A percentile compares a stretch with the other conserved stretches of the same genome.
These are phyloP conservation scores for Cotesia typhae DNA, from an alignment of 1,140 invertebrate genomes.

Conservation along the genomic window DNA sequence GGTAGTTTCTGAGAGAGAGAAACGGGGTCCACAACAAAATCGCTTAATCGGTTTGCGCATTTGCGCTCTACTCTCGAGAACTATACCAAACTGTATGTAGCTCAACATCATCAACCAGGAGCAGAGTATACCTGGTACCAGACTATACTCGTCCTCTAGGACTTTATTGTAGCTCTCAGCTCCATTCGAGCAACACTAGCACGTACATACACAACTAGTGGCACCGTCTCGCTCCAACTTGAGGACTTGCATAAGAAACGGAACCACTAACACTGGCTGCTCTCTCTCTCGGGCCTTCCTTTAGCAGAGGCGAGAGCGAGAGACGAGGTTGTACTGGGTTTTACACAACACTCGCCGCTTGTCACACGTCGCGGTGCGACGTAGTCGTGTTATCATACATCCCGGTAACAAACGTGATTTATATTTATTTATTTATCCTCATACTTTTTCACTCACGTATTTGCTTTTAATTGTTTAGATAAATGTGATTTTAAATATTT, in stretches of 20 bases:
- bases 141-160: too few species aligned
- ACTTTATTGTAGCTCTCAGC: too few species aligned
- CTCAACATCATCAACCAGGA: background rate
- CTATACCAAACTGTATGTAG: background rate
- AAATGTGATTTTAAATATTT: too few species aligned
- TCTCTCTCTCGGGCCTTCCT: constrained; percentile 16
- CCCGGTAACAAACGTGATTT: constrained; percentile 8
- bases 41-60: constrained; percentile 67
- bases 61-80: constrained; percentile 10
- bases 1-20: constrained; percentile 50
- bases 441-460: too few species aligned
- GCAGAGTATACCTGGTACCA: too few species aligned
- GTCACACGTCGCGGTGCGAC: constrained; percentile 29
- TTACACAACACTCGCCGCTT: constrained; percentile 26
- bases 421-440: background rate
- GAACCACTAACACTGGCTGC: constrained; percentile 6
- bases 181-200: too few species aligned
- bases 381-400: constrained; percentile 2
- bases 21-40: constrained; percentile 69
- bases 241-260: background rate
- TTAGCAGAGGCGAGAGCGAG: constrained; percentile 2
- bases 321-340: constrained; percentile 6
- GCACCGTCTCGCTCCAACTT: too few species aligned
- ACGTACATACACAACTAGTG: too few species aligned
- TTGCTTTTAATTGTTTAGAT: too few species aligned